Evolutionary conservation across 1,140 invertebrate species (phyloP).

Genomic region (Trachelipus rathkii): DNA sequence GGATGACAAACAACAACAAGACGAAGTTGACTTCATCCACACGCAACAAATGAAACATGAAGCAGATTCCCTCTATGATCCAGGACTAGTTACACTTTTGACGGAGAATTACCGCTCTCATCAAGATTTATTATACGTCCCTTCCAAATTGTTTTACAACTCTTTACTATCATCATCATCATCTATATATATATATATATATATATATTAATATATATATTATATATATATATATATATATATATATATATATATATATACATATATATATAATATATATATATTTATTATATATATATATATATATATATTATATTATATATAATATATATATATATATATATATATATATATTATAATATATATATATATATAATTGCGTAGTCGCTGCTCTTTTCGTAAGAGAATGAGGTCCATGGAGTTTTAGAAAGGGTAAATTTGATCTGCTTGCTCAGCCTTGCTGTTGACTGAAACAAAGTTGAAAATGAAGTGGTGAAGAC

Average conservation of each 20-base stretch:
- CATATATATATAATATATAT: background rate
- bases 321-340: no score
- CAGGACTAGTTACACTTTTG: conserved; percentile 52
- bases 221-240: background rate
- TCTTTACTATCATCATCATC: conserved; percentile 61
- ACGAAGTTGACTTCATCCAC: conserved; percentile 45
- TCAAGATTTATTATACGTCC: conserved; percentile 66
- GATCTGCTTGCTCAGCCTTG: no score
- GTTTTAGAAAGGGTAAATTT: no score
- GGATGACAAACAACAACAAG: background rate
- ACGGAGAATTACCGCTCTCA: conserved; percentile 65
- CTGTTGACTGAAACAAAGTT: no score
- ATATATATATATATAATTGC: no score
- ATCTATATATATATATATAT: background rate
- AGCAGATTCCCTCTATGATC: conserved; percentile 22
- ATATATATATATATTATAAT: no score
- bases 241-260: background rate
- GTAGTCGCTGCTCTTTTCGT: no score
- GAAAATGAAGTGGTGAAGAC: no score
- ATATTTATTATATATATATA: background rate
- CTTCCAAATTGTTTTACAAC: conserved; percentile 79
- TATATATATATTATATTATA: no score
- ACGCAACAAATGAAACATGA: background rate
- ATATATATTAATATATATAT: background rate
- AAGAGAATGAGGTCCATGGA: no score